These are phyloP conservation scores for Megalonaias nervosa DNA, from an alignment of 1,140 invertebrate genomes.

Conservation along the genomic window DNA sequence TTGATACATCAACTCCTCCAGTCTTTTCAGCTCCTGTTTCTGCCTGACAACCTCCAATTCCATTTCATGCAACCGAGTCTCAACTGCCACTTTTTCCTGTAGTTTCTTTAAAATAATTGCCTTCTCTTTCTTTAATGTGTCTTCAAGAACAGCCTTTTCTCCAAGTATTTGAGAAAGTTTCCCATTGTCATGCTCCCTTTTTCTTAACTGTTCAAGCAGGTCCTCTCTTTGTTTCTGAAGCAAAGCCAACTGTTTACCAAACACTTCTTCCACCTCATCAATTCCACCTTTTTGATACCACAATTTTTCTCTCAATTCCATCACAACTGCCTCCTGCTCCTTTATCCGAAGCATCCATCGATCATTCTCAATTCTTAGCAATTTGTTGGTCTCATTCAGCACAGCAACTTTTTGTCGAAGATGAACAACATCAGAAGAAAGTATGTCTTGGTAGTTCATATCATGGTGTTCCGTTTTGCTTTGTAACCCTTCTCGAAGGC, in stretches of 20 bases:
- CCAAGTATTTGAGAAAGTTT: conserved; percentile 39
- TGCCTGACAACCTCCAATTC: conserved; percentile 47
- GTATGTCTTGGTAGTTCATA: neutral
- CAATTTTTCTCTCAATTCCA: conserved; percentile 45
- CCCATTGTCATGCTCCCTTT: conserved; percentile 35
- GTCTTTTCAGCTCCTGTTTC: conserved; percentile 45
- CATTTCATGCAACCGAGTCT: conserved; percentile 41
- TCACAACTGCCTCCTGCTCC: conserved; percentile 57
- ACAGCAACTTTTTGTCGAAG: conserved; percentile 46
- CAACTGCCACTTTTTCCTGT: conserved; percentile 43
- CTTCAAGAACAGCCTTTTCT: conserved; percentile 48
- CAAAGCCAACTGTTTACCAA: conserved; percentile 54
- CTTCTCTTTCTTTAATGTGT: conserved; percentile 53
- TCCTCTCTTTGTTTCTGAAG: conserved; percentile 63
- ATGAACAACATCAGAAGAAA: conserved; percentile 32
- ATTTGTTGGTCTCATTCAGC: conserved; percentile 52
- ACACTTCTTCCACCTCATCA: conserved; percentile 41
- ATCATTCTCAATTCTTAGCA: conserved; percentile 55
- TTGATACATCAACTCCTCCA: conserved; percentile 59
- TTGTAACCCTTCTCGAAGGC: too few relatives aligned
- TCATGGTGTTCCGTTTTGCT: too few relatives aligned
- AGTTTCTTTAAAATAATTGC: conserved; percentile 40
- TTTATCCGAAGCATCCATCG: conserved; percentile 46
- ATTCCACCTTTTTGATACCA: conserved; percentile 20
- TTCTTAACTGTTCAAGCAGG: conserved; percentile 51